Conservation (phyloP, 2,888 invertebrate species). For the Leuctra nigra region DNA sequence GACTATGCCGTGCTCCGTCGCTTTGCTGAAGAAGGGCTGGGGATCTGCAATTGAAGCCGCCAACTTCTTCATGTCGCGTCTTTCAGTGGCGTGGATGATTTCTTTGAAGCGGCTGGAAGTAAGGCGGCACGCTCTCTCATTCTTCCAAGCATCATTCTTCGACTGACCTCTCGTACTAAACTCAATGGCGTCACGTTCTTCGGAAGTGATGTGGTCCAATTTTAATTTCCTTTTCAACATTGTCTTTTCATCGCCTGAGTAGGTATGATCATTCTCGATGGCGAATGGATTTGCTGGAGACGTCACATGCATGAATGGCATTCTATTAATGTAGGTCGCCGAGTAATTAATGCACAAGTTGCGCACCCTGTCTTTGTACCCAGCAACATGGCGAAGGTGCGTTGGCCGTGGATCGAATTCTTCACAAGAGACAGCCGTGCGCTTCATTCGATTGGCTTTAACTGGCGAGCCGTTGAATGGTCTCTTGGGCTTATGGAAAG, state of each 20-base stretch:
- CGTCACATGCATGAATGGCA: constrained; percentile 20
- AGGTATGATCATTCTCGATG: constrained; percentile 19
- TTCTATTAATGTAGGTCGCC: not conserved
- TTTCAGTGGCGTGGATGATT: not conserved
- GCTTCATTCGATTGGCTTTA: constrained; percentile 9
- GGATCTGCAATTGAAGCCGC: not conserved
- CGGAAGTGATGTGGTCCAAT: not conserved
- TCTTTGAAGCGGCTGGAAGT: constrained; percentile 3
- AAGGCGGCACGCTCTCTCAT: not conserved
- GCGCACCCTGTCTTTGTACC: not conserved
- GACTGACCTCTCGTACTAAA: not conserved
- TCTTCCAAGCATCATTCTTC: not conserved
- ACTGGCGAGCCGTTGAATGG: constrained; percentile 21
- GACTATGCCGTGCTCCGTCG: constrained; percentile 23
- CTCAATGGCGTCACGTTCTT: not conserved
- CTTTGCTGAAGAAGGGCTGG: not conserved
- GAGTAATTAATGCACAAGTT: constrained; percentile 17
- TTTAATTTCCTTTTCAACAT: constrained; percentile 9
- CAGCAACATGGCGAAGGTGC: not conserved
- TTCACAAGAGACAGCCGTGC: not conserved
- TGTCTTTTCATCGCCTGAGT: not conserved
- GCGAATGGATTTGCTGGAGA: constrained; percentile 21
- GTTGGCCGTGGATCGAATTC: not conserved
- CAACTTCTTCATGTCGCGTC: constrained; percentile 3
- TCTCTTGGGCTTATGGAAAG: constrained; percentile 22